Evolutionary conservation across 2,888 invertebrate species (phyloP), one percentile per base, ranked within the genome.

Genomic region (Zaprionus obscuricornis): DNA sequence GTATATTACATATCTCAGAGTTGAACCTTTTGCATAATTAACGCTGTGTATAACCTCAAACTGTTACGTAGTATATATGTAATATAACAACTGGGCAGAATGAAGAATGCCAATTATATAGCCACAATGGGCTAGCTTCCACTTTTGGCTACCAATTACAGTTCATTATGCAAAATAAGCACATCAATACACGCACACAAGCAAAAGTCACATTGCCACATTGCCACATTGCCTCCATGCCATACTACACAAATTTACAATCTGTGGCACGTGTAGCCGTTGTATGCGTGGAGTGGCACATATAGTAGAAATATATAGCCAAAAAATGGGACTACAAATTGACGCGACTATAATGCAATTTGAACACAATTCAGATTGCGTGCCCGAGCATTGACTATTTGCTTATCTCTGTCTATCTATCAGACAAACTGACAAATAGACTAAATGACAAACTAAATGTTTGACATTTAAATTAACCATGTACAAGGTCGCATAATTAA

Each of bases 131-230:
- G 11, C 43, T 49, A 46, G 8, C 20, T 40, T 24, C 20, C 55
- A 37, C 42, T 56, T 65, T 52, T 33, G 50, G 54, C 58, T 36
- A 43, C 45, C 63, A 84, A 82, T 81, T 70, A 59, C 63, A 81
- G 74, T 76, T 62, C 63, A 74, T 78, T 78, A 84, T 84, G 77
- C 67, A 73, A 74, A 84, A 77, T 62, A 70, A 72, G 67, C 83
- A 70, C 60, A 73, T 57, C 54, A 52, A 74, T 63, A 55, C 46
- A 66, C 47, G 14, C 16, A 37, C 17, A 27, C 54, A 50, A 17
- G 40, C 27, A 31, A 27, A 24, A 42, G 17, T 36, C 43, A 24
- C 31, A 11, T 36, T 8, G 18, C 3, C 4, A 4, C 27, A n/a
- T 17, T 39, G n/a, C n/a, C n/a, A n/a, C n/a, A n/a, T n/a, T n/a